These are phyloP conservation scores for Neotoma lepida DNA, from an alignment of 2,113 vertebrate genomes.

Conservation along the genomic window DNA sequence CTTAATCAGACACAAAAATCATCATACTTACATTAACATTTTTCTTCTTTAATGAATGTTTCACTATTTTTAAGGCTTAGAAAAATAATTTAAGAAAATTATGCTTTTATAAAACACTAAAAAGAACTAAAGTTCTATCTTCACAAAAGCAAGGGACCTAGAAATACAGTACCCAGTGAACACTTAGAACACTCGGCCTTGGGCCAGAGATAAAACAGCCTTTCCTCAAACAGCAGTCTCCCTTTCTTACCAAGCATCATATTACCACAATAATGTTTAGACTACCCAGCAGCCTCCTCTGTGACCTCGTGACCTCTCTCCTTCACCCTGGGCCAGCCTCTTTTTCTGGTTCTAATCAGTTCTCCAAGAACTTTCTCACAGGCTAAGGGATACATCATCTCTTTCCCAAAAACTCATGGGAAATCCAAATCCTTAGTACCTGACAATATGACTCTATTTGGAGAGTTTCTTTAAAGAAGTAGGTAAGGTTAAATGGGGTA, in stretches of 20 bases:
- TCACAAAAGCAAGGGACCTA: not conserved
- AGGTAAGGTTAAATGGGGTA: not conserved
- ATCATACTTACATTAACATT: not conserved
- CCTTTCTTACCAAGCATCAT: constrained; percentile 47
- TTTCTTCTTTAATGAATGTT: not conserved
- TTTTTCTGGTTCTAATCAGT: not conserved
- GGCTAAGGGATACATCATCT: not conserved
- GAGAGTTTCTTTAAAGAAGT: constrained; percentile 26
- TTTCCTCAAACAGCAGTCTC: constrained; percentile 48
- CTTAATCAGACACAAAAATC: constrained; percentile 17
- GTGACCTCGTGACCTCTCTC: not conserved
- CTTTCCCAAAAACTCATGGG: not conserved
- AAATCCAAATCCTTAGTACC: not conserved
- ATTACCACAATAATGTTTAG: not conserved
- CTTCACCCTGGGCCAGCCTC: not conserved
- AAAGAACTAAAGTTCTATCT: not conserved
- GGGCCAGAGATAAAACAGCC: constrained; percentile 51
- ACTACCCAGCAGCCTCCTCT: not conserved
- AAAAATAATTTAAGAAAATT: not conserved
- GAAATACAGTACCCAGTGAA: not conserved
- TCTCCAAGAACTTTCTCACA: not conserved
- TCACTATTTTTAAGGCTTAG: constrained; percentile 15
- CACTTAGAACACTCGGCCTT: not conserved
- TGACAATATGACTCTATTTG: not conserved
- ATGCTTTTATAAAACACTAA: constrained; percentile 11